Conservation (phyloP, 2,888 invertebrate genomes). For the Coremacera marginata region DNA sequence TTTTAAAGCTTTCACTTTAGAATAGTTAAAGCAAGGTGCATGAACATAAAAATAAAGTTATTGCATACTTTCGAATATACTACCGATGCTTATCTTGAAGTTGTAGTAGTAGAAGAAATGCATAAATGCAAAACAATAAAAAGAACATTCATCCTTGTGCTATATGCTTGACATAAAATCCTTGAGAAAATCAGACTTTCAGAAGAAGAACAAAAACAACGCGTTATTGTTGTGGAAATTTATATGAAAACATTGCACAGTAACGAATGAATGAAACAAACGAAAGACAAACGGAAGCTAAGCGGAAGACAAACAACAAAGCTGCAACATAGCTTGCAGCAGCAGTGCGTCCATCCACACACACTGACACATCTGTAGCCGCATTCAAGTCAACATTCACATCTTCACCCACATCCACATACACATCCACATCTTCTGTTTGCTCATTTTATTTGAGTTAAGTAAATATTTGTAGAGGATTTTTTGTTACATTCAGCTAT, state of each 20-base stretch:
- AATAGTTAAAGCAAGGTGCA: too few species aligned
- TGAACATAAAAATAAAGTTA: too few species aligned
- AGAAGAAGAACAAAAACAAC: not conserved
- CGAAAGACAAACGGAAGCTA: not conserved
- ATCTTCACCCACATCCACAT: too few species aligned
- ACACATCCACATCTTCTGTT: too few species aligned
- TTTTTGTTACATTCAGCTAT: conserved; percentile 31
- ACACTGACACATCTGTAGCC: too few species aligned
- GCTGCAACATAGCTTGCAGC: too few species aligned
- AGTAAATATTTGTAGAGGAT: too few species aligned
- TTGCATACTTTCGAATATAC: too few species aligned
- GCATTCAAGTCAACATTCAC: too few species aligned
- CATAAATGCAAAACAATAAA: not conserved
- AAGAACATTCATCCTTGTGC: conserved; percentile 7
- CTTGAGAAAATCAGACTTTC: conserved; percentile 5
- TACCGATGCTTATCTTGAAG: not conserved
- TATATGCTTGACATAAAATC: not conserved
- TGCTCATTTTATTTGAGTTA: too few species aligned
- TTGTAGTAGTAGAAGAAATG: not conserved
- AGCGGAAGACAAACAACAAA: not conserved
- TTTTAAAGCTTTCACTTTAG: too few species aligned
- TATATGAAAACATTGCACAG: not conserved
- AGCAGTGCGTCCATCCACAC: too few species aligned
- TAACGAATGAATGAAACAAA: not conserved
- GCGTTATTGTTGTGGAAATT: not conserved